These are phyloP conservation scores for Syngnathus scovelli DNA, from an alignment of 2,113 vertebrate species.

Conservation along the genomic window DNA sequence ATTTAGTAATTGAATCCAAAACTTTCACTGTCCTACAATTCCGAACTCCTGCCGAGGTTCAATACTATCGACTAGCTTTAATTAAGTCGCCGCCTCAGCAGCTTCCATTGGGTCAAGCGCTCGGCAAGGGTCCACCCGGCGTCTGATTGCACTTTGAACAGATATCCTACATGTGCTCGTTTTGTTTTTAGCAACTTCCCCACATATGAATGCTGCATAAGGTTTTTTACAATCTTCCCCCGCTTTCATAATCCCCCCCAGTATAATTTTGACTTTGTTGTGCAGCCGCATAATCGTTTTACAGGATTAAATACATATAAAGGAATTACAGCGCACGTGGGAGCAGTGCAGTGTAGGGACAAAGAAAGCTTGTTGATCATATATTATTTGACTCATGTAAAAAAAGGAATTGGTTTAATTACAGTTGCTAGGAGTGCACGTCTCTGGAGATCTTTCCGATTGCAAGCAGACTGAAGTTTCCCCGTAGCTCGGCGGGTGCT, in stretches of 20 bases:
- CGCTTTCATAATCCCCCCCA: neutral
- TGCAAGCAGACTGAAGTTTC: neutral
- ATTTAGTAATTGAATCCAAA: conserved; percentile 41
- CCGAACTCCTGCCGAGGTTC: conserved; percentile 12
- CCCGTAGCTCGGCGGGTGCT: neutral
- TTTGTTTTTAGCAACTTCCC: neutral
- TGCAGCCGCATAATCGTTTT: neutral
- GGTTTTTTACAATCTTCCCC: neutral
- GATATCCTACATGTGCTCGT: neutral
- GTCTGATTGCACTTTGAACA: conserved; percentile 1
- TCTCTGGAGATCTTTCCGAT: neutral
- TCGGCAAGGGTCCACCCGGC: neutral
- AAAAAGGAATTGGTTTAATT: neutral
- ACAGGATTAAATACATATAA: neutral
- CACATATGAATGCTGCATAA: neutral
- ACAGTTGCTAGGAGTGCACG: neutral
- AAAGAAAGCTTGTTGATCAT: neutral
- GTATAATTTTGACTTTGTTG: neutral
- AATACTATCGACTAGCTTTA: conserved; percentile 46
- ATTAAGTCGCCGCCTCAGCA: conserved; percentile 41
- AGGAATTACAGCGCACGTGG: neutral
- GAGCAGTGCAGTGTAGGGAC: neutral
- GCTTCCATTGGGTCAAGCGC: conserved; percentile 8
- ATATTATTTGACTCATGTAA: neutral
- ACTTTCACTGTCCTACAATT: conserved; percentile 25